A percentile compares a stretch with the other conserved stretches of the same genome.
phyloP scores from a whole-genome alignment of 2,113 vertebrate genomes.

The Cavia aperea region DNA sequence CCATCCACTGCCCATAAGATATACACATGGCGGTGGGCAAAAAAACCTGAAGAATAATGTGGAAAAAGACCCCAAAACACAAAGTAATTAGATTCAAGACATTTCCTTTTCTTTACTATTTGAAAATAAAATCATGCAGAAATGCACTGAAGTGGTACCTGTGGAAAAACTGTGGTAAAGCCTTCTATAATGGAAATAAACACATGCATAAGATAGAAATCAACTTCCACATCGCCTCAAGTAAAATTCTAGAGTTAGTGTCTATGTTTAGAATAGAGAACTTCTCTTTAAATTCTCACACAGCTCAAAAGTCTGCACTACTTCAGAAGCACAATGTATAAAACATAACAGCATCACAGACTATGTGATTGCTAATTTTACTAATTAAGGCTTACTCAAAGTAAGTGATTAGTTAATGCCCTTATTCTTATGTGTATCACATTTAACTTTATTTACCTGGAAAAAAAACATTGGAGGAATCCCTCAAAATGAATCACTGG shows the following conservation, averaged over 20 bases:
- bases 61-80: not conserved
- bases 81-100: constrained; percentile 45
- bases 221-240: constrained; percentile 6
- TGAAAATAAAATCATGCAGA: constrained; percentile 15
- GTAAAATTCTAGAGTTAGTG: not conserved
- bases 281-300: not conserved
- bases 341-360: not conserved
- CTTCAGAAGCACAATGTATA: not conserved
- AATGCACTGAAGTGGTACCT: not conserved
- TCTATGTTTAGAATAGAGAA: not conserved
- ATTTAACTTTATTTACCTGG: constrained; percentile 34
- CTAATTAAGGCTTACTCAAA: constrained; percentile 15
- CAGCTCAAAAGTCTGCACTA: not conserved
- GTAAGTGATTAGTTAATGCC: not conserved
- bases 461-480: constrained; percentile 2
- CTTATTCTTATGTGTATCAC: not conserved
- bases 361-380: constrained; percentile 19
- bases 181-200: not conserved
- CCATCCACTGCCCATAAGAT: constrained; percentile 99
- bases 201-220: not conserved
- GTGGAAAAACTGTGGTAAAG: constrained; percentile 1
- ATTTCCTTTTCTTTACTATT: constrained; percentile 8
- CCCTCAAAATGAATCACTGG: not conserved
- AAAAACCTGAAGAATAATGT: constrained; percentile 86
- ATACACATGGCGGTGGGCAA: constrained; percentile 97